A percentile compares a stretch with the other conserved stretches of the same genome.
Conservation (phyloP, 2,113 vertebrate genomes). For the Takifugu flavidus region DNA sequence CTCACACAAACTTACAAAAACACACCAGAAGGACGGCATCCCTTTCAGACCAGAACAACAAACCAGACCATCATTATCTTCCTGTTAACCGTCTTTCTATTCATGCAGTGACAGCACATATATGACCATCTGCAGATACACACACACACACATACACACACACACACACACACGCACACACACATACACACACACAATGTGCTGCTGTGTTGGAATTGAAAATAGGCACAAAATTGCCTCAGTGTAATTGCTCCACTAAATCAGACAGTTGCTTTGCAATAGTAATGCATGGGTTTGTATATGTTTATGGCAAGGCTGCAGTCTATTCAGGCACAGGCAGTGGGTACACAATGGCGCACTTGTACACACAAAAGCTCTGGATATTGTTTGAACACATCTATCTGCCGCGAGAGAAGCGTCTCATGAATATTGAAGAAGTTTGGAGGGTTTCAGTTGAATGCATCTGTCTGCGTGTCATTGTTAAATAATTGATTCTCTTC, state of each 20-base stretch:
- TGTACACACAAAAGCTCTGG: slow-evolving; percentile 1
- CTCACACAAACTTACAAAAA: slow-evolving; percentile 20
- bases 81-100: slow-evolving; percentile 43
- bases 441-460: slow-evolving; percentile 54
- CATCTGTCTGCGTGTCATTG: slow-evolving; percentile 58
- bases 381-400: slow-evolving; percentile 11
- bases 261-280: slow-evolving; percentile 6
- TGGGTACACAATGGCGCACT: not conserved
- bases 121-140: slow-evolving; percentile 6
- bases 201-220: slow-evolving; percentile 10
- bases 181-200: slow-evolving; percentile 10
- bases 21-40: slow-evolving; percentile 30
- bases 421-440: slow-evolving; percentile 69
- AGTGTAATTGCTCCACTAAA: slow-evolving; percentile 3
- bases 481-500: slow-evolving; percentile 71
- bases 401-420: slow-evolving; percentile 15
- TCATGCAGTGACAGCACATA: slow-evolving; percentile 3
- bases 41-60: slow-evolving; percentile 38
- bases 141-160: slow-evolving; percentile 5
- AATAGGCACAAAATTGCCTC: not conserved
- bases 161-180: slow-evolving; percentile 20
- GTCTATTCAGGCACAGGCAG: not conserved
- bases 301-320: not conserved
- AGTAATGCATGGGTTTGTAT: not conserved
- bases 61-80: slow-evolving; percentile 31